Base-by-base conservation (phyloP, 2,797 vertebrate genomes). In the Argentina silus region DNA sequence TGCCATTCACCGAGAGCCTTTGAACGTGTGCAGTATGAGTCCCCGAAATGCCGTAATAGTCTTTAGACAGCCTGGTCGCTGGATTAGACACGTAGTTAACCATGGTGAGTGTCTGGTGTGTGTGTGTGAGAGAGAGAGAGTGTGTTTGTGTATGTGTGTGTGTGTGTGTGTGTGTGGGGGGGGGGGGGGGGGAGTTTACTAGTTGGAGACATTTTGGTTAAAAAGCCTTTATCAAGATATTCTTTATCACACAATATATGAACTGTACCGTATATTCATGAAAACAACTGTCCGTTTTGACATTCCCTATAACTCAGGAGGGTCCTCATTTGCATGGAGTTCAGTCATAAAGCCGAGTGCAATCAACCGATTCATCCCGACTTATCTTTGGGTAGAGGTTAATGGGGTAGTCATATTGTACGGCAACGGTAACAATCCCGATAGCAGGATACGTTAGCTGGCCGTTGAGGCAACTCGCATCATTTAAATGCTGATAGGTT, bases 11-110 rank as follows among this genome's bases (percentile, higher is more conserved):
- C 42, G 74, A 80, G 74, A 80, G 81, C 69, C 80, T 87, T 86
- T 87, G 77, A 87, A 85, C 86, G 81, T 82, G 77, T 86, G 48
- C 45, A 76, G 75, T 83, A 74, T 4, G 27, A 78, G 27, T 73
- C 65, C 55, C 27, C 67, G 69, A 79, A 82, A 90, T 87, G 74
- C 83, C 76, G 70, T 78, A 83, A 84, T 83, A 86, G 77, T 73
- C 70, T 80, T 70, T 69, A 84, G 81, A 84, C 74, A 81, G 70
- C 48, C 79, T 76, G 65, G 67, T 48, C 73, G 48, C 45, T 68
- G 72, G 72, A 77, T 17, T 60, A 27, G 10, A 60, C 11, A 27
- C 19, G 6, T 27, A 14, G 59, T 60, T 27, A 60, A 36, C 59
- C 59, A 51, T 14, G 1, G 57, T 27, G n/a, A n/a, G n/a, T n/a